A percentile compares a stretch with the other conserved stretches of the same genome.
Conservation (phyloP, 2,113 vertebrate genomes). For the Salvelinus alpinus region DNA sequence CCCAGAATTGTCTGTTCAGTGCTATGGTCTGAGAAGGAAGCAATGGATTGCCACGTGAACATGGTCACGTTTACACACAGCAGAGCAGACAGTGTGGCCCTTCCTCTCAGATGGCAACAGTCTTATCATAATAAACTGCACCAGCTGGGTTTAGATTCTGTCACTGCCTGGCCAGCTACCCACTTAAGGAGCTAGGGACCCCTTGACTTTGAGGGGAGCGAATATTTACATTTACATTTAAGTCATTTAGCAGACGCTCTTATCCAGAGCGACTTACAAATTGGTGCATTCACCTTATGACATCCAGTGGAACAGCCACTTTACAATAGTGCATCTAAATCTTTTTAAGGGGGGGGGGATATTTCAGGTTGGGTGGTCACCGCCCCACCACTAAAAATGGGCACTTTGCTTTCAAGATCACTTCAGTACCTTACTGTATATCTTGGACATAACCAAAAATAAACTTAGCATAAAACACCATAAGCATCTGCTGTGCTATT, state of each 20-base stretch:
- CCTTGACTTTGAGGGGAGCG: background rate
- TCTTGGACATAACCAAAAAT: background rate
- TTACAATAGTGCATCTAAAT: too few species aligned
- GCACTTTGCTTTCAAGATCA: background rate
- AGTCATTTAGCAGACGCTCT: too few species aligned
- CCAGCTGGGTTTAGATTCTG: background rate
- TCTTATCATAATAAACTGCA: background rate
- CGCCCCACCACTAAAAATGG: slow-evolving; percentile 13
- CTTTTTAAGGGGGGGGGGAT: too few species aligned
- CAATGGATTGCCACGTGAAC: background rate
- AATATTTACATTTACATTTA: too few species aligned
- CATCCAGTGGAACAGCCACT: too few species aligned
- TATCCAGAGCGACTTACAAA: too few species aligned
- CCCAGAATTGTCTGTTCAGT: too few species aligned
- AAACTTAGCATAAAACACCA: background rate
- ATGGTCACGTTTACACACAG: background rate
- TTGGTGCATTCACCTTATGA: too few species aligned
- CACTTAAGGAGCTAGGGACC: background rate
- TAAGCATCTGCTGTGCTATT: background rate
- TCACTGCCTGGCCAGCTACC: background rate
- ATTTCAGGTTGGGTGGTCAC: slow-evolving; percentile 1
- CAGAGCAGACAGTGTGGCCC: background rate
- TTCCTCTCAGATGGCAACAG: background rate
- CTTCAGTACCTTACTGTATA: background rate
- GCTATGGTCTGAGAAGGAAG: too few species aligned